Evolutionary conservation across 2,113 vertebrate genomes (phyloP), one percentile per base, ranked within the genome.

Genomic region (Microtus oregoni): DNA sequence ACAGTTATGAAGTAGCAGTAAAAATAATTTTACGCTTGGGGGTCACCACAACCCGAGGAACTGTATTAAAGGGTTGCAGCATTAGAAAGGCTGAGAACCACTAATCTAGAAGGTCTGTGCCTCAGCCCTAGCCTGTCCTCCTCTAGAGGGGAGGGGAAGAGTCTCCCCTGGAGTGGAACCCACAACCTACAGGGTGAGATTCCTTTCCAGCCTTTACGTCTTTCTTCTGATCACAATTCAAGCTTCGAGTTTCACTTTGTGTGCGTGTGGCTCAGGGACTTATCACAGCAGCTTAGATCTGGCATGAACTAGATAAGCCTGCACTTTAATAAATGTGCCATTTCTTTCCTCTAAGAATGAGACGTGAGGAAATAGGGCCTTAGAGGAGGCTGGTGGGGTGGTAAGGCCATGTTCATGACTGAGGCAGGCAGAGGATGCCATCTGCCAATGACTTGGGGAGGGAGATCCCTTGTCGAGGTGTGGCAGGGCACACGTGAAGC

Each of bases 251-350:
- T 95, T 94, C 70, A 85, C 63, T 96, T 87, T 97, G 95, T 95
- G 92, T 96, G 96, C 92, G 61, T 94, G 96, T 96, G 96, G 97
- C 93, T 95, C 93, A 58, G 90, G 95, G 94, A 97, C 97, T 98
- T 97, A 97, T 94, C 97, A 73, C 92, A 24, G 55, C 73, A 68
- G 97, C 97, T 97, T 97, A 97, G 92, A 95, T 97, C 86, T 85
- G 73, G 76, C 96, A 97, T 97, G 77, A 96, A 96, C 95, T 83
- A 97, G 96, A 97, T 97, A 98, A 97, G 86, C 89, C 88, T 94
- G 73, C 77, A 77, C 97, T 97, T 98, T 97, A 97, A 98, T 97
- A 96, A 95, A 96, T 63, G 82, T 97, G 92, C 90, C 73, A 55
- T 97, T 97, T 94, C 91, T 97, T 87, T 15, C 92, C 94, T 0